Conservation (phyloP, 1,140 invertebrate genomes). For the Panagrolaimus sp. region DNA sequence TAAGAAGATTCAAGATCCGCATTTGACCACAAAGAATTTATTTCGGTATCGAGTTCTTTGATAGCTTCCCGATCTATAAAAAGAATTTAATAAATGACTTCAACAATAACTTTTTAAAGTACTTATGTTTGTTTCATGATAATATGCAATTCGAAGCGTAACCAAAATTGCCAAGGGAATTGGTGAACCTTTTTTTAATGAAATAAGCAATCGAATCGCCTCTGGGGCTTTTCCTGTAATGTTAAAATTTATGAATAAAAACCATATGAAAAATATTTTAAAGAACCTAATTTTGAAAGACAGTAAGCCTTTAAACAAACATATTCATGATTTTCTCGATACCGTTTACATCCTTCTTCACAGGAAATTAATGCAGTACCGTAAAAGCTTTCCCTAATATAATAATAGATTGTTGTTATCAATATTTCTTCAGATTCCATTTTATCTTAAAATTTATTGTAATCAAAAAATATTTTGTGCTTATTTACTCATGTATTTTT, state of each 20-base stretch:
- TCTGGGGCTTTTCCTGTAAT: slow-evolving; percentile 41
- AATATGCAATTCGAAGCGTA: slow-evolving; percentile 40
- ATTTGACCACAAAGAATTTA: slow-evolving; percentile 32
- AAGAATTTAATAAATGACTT: neutral
- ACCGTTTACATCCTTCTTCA: slow-evolving; percentile 13
- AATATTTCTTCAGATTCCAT: slow-evolving; percentile 1
- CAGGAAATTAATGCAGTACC: slow-evolving; percentile 23
- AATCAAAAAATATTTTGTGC: too few relatives aligned
- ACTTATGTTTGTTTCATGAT: slow-evolving; percentile 32
- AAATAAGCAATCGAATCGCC: slow-evolving; percentile 35
- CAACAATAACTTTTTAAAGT: neutral
- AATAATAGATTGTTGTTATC: slow-evolving; percentile 21
- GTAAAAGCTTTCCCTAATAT: slow-evolving; percentile 27
- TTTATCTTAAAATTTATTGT: too few relatives aligned
- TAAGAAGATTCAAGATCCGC: slow-evolving; percentile 26
- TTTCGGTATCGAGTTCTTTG: slow-evolving; percentile 32
- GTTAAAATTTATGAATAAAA: neutral
- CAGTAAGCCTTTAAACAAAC: slow-evolving; percentile 38
- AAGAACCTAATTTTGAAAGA: slow-evolving; percentile 26
- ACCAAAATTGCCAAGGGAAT: slow-evolving; percentile 35
- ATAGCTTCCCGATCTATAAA: slow-evolving; percentile 39
- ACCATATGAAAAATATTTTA: neutral
- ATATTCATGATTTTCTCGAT: slow-evolving; percentile 20
- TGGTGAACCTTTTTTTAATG: slow-evolving; percentile 26
- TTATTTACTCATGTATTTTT: too few relatives aligned